Base-by-base conservation (phyloP, 92 coral and sea anemone species). In the Virgularia gustaviana region DNA sequence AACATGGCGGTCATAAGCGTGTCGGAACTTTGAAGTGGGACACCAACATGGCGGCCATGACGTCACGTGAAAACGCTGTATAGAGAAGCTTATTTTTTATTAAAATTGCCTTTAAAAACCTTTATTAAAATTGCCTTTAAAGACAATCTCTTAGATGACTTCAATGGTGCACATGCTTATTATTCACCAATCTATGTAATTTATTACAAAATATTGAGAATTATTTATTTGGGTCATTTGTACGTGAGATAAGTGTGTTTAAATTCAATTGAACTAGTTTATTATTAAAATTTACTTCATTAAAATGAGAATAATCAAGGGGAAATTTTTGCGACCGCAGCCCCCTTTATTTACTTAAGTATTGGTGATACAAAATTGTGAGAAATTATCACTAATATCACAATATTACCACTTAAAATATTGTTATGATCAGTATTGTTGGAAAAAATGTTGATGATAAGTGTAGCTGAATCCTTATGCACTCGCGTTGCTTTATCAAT, bases 401-500 rank as follows among this genome's bases (percentile, higher is more conserved):
- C 78, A 67, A 79, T 34, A 36, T 79, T 79, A 28, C 83, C 83
- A 67, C 65, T 65, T 19, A 36, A 47, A 35, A 70, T n/a, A n/a
- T n/a, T 36, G 34, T 38, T 39, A 49, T 49, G 34, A 39, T 78
- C 76, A 49, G 65, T 47, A 37, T 78, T 22, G 54, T 66, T 78
- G 35, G 55, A 32, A 49, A 51, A 77, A 23, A 79, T 70, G 65
- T 79, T 79, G 78, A 70, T 78, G 49, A 68, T 79, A 35, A 79
- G 52, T 22, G 83, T 79, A 29, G 83, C 78, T 33, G 78, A 70
- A 39, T 68, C 58, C 42, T 65, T 63, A 47, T 70, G 61, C 28
- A 79, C 83, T 57, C 83, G 42, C 12, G 83, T 79, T 32, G 83
- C 78, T 61, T 79, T 79, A 36, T 79, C 83, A 70, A 79, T 79